Conservation (phyloP, 2,888 invertebrate genomes). For the Oscheius sp. region DNA sequence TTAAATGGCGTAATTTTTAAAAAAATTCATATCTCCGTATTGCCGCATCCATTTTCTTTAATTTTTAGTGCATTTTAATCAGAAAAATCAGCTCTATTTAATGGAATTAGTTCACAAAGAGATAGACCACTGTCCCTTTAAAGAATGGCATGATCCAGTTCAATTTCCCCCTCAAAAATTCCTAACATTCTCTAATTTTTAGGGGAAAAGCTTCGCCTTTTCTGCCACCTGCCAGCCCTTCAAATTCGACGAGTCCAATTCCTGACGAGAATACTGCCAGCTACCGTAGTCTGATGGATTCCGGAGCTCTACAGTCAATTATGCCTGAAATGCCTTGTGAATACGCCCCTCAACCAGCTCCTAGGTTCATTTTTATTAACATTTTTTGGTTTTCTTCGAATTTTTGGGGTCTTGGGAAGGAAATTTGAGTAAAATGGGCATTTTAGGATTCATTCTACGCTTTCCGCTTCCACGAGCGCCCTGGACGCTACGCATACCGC, state of each 20-base stretch:
- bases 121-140: too few species aligned
- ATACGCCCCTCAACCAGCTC: constrained; percentile 40
- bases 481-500: constrained; percentile 40
- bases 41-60: too few species aligned
- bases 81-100: too few species aligned
- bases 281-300: constrained; percentile 55
- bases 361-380: constrained; percentile 40
- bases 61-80: too few species aligned
- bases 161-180: background rate
- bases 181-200: constrained; percentile 18
- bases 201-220: constrained; percentile 53
- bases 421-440: background rate
- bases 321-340: constrained; percentile 48
- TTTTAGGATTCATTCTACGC: constrained; percentile 49
- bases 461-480: constrained; percentile 54
- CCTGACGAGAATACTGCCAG: constrained; percentile 40
- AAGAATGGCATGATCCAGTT: too few species aligned
- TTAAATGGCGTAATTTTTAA: too few species aligned
- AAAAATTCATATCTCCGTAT: too few species aligned
- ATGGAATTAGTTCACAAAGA: too few species aligned
- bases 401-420: background rate
- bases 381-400: background rate
- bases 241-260: constrained; percentile 39
- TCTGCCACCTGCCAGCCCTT: constrained; percentile 43
- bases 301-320: constrained; percentile 53